Percentiles rank a stretch among this genome's conserved stretches.
Evolutionary conservation across 2,888 invertebrate genomes (phyloP).

Genomic region (Philopedon plagiatum): DNA sequence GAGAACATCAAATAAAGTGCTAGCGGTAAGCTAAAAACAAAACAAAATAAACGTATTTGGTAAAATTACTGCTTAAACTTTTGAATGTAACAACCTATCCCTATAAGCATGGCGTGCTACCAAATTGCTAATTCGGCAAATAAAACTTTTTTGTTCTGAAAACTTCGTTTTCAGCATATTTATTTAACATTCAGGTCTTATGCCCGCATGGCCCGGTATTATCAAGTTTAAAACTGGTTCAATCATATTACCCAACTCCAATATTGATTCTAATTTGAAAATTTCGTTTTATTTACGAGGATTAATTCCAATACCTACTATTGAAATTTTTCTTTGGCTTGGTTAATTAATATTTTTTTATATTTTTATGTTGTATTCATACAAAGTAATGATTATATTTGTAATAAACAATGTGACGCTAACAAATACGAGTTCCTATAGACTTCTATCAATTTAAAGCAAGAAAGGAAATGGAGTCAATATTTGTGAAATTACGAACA

Average conservation of each 20-base stretch:
- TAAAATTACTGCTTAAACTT: background rate
- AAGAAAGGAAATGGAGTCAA: too few relatives aligned
- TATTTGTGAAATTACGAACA: too few relatives aligned
- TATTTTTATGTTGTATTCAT: too few relatives aligned
- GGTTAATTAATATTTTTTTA: too few relatives aligned
- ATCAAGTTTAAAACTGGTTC: slow-evolving; percentile 41
- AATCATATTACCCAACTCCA: slow-evolving; percentile 42
- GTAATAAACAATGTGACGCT: too few relatives aligned
- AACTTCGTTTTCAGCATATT: slow-evolving; percentile 25
- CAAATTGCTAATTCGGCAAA: slow-evolving; percentile 19
- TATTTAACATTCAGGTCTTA: slow-evolving; percentile 35
- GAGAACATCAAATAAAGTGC: background rate
- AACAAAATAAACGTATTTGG: slow-evolving; percentile 3
- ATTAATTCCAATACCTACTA: too few relatives aligned
- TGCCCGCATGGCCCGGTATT: slow-evolving; percentile 33
- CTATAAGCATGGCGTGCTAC: background rate
- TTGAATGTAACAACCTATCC: slow-evolving; percentile 2
- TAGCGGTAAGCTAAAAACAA: background rate
- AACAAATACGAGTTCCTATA: too few relatives aligned
- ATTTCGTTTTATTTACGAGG: slow-evolving; percentile 36
- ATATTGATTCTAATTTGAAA: slow-evolving; percentile 40
- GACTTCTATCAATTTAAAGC: too few relatives aligned
- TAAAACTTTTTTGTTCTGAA: slow-evolving; percentile 13
- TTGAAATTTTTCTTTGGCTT: too few relatives aligned
- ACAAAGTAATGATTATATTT: too few relatives aligned